phyloP scores from a whole-genome alignment of 2,888 invertebrate species.

The Drosophila tripunctata region DNA sequence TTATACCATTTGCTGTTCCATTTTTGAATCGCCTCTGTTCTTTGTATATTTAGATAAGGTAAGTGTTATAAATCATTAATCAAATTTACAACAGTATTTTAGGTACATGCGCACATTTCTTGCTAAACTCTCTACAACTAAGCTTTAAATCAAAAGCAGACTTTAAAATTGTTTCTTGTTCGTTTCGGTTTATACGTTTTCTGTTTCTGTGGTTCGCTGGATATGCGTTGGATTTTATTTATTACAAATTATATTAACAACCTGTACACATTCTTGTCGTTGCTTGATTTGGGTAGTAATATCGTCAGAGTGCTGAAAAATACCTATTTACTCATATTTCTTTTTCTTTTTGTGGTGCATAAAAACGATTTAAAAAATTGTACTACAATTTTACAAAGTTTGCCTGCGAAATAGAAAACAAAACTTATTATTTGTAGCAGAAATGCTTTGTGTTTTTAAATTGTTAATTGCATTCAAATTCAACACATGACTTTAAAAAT shows the following conservation, averaged over 20 bases:
- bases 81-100: slow-evolving; percentile 46
- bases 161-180: slow-evolving; percentile 52
- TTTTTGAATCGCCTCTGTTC: slow-evolving; percentile 29
- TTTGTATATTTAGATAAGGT: slow-evolving; percentile 13
- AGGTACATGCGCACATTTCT: slow-evolving; percentile 69
- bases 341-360: slow-evolving; percentile 32
- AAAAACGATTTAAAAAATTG: slow-evolving; percentile 49
- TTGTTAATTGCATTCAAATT: slow-evolving; percentile 40
- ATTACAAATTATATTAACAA: slow-evolving; percentile 60
- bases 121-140: slow-evolving; percentile 50
- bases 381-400: slow-evolving; percentile 72
- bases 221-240: slow-evolving; percentile 61
- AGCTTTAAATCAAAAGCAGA: slow-evolving; percentile 59
- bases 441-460: slow-evolving; percentile 7
- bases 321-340: slow-evolving; percentile 41
- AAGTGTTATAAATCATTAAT: slow-evolving; percentile 48
- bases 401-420: slow-evolving; percentile 78
- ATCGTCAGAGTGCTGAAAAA: slow-evolving; percentile 60
- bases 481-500: slow-evolving; percentile 42
- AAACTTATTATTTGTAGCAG: slow-evolving; percentile 34
- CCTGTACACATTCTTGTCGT: slow-evolving; percentile 51
- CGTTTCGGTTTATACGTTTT: slow-evolving; percentile 43
- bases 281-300: slow-evolving; percentile 25
- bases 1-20: slow-evolving; percentile 31
- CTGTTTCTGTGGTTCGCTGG: slow-evolving; percentile 57